Conservation (phyloP, 1,140 invertebrate species). For the Muscidifurax raptorellus region DNA sequence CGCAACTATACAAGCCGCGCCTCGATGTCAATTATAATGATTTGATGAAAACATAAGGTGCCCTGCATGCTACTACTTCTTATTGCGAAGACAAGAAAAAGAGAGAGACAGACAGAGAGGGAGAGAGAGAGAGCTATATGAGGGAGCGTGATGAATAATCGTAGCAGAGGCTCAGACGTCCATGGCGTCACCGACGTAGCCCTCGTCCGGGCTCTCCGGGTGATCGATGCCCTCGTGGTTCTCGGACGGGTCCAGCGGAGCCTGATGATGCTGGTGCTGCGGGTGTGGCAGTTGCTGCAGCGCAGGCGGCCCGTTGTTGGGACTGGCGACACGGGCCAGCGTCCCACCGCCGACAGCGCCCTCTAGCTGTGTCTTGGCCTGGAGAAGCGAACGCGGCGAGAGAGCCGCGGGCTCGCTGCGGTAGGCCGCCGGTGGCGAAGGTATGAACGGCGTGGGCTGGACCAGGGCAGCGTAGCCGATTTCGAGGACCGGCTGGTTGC, state of each 20-base stretch:
- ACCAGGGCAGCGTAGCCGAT: slow-evolving; percentile 80
- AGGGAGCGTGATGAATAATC: no score
- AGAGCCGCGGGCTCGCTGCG: slow-evolving; percentile 65
- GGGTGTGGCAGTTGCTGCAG: neutral
- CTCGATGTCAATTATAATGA: no score
- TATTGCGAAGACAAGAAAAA: neutral
- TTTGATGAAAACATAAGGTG: neutral
- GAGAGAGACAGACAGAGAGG: neutral
- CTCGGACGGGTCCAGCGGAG: slow-evolving; percentile 54
- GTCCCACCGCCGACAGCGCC: slow-evolving; percentile 60
- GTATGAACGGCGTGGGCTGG: slow-evolving; percentile 77
- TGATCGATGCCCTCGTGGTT: slow-evolving; percentile 74
- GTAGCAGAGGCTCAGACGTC: slow-evolving; percentile 68
- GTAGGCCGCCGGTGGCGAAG: slow-evolving; percentile 80
- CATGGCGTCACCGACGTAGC: slow-evolving; percentile 86
- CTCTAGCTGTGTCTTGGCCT: slow-evolving; percentile 64
- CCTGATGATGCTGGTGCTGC: neutral
- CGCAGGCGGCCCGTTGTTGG: neutral
- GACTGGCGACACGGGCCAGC: slow-evolving; percentile 45
- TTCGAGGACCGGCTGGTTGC: slow-evolving; percentile 77
- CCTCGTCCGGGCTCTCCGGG: slow-evolving; percentile 90
- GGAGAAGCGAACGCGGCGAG: slow-evolving; percentile 66
- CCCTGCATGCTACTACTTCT: neutral
- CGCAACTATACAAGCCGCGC: no score
- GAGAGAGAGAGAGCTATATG: neutral